Percentiles rank a stretch among this genome's conserved stretches.
These are phyloP conservation scores for Podocnemis expansa DNA, from an alignment of 2,113 vertebrate genomes.

Conservation along the genomic window DNA sequence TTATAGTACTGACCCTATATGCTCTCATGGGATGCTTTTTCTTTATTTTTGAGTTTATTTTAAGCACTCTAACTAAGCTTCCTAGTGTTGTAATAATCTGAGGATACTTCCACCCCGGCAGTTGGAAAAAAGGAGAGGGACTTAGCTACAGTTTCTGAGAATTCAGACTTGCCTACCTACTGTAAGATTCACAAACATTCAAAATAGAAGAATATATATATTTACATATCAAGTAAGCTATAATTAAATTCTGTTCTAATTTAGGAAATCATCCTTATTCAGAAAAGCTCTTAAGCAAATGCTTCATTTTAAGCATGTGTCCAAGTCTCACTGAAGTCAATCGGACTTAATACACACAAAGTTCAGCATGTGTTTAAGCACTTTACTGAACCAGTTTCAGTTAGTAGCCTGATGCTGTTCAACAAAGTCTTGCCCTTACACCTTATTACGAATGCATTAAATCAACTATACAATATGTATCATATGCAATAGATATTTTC, in stretches of 20 bases:
- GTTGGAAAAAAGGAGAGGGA: background rate
- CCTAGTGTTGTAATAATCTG: background rate
- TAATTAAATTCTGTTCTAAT: background rate
- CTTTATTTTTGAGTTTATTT: background rate
- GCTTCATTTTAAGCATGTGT: background rate
- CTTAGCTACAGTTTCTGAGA: background rate
- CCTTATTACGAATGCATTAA: conserved; percentile 42
- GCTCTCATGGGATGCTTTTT: background rate
- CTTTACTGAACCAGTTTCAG: conserved; percentile 28
- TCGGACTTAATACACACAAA: background rate
- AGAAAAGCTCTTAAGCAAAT: background rate
- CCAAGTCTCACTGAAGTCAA: background rate
- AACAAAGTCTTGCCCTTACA: conserved; percentile 25
- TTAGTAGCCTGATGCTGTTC: background rate
- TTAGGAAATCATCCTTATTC: background rate
- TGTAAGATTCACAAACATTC: background rate
- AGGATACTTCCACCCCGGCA: background rate
- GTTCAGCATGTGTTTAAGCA: conserved; percentile 9
- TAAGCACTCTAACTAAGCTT: background rate
- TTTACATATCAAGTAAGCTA: background rate
- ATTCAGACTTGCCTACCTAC: background rate
- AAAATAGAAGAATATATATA: background rate
- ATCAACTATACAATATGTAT: conserved; percentile 23
- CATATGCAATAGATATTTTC: conserved; percentile 67
- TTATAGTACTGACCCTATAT: background rate